phyloP scores from a whole-genome alignment of 30 jellyfish, hydroid and myxozoan genomes.

The Rhopilema esculentum region DNA sequence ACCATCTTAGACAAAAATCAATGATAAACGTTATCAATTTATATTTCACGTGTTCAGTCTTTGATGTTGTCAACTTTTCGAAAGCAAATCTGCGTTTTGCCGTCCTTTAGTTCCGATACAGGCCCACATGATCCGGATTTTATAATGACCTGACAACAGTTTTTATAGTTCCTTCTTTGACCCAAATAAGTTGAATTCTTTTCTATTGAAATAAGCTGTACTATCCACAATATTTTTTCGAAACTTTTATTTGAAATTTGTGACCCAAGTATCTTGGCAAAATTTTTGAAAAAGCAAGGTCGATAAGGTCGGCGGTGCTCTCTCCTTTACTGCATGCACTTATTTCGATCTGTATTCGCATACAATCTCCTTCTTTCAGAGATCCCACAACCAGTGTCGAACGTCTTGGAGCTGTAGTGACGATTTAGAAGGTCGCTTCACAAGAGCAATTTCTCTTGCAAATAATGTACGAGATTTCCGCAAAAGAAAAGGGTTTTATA shows the following conservation, averaged over 20 bases:
- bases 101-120: neutral
- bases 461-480: no score
- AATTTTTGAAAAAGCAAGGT: neutral
- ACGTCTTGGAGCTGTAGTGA: no score
- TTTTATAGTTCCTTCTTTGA: neutral
- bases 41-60: neutral
- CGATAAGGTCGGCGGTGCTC: neutral
- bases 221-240: neutral
- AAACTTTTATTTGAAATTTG: neutral
- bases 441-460: no score
- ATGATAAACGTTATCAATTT: neutral
- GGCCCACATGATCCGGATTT: neutral
- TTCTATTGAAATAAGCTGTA: neutral
- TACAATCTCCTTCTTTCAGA: no score
- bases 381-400: no score
- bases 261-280: neutral
- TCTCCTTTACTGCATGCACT: neutral
- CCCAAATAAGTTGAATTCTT: neutral
- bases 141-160: neutral
- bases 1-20: neutral
- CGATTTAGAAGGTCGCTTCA: no score
- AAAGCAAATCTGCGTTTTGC: neutral
- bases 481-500: no score
- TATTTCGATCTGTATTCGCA: no score
- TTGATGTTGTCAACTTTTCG: neutral